These are phyloP conservation scores for Chondrosia reniformis DNA, from an alignment of 37 sponge, comb jelly and placozoan species.

Conservation along the genomic window DNA sequence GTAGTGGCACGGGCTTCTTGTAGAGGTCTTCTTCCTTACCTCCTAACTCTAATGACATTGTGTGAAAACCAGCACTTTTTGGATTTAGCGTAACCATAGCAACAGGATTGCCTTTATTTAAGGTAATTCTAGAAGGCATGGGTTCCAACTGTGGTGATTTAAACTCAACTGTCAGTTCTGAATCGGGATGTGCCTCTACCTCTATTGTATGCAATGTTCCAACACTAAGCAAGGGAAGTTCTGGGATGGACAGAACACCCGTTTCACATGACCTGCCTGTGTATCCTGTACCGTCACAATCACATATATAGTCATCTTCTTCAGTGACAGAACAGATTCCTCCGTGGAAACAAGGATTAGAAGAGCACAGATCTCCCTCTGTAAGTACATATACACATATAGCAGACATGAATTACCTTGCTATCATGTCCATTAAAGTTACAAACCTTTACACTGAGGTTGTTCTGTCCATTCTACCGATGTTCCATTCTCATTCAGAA, in stretches of 20 bases:
- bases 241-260: not conserved
- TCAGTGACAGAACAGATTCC: constrained; percentile 5
- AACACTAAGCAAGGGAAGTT: not conserved
- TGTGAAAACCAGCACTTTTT: not conserved
- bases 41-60: not conserved
- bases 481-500: not conserved
- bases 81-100: not conserved
- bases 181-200: constrained; percentile 1
- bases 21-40: not conserved
- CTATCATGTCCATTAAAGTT: no score
- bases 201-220: not conserved
- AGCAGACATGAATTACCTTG: no score
- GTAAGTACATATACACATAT: no score
- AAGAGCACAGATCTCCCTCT: constrained; percentile 12
- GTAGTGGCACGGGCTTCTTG: not conserved
- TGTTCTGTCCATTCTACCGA: constrained; percentile 2
- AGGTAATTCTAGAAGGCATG: not conserved
- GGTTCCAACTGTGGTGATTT: not conserved
- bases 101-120: not conserved
- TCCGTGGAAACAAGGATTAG: not conserved
- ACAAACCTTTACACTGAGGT: not conserved
- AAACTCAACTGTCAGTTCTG: not conserved
- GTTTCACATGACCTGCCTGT: not conserved
- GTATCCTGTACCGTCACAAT: constrained; percentile 12
- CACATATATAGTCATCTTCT: not conserved